These are phyloP conservation scores for Manis pentadactyla DNA, from an alignment of 2,797 vertebrate genomes.

Conservation along the genomic window DNA sequence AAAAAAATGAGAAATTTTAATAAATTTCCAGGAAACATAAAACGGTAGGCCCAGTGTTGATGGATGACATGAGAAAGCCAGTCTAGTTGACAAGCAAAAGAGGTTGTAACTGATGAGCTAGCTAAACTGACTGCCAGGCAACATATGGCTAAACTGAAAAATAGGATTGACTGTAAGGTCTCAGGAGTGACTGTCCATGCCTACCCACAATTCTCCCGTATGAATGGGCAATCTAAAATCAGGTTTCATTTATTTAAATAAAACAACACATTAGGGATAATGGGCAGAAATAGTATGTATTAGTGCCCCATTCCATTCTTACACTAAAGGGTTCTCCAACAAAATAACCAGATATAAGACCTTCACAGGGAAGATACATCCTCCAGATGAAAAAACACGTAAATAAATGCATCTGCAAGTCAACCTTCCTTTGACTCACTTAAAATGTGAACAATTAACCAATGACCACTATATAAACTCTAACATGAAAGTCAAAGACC, in stretches of 20 bases:
- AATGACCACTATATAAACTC: neutral
- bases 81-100: neutral
- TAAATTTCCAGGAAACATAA: conserved; percentile 9
- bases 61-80: neutral
- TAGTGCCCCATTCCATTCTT: neutral
- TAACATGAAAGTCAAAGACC: neutral
- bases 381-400: neutral
- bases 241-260: neutral
- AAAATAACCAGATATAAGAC: neutral
- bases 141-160: neutral
- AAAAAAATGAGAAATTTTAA: neutral
- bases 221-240: neutral
- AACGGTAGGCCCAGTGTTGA: neutral
- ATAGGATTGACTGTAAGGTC: neutral
- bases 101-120: neutral
- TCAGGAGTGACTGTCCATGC: neutral
- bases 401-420: neutral
- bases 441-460: neutral
- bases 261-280: neutral
- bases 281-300: neutral
- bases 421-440: neutral
- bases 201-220: no score
- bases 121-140: neutral
- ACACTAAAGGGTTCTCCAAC: neutral
- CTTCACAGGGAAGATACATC: neutral